Evolutionary conservation across 2,888 invertebrate genomes (phyloP).

Genomic region (Ormyrus nitidulus): DNA sequence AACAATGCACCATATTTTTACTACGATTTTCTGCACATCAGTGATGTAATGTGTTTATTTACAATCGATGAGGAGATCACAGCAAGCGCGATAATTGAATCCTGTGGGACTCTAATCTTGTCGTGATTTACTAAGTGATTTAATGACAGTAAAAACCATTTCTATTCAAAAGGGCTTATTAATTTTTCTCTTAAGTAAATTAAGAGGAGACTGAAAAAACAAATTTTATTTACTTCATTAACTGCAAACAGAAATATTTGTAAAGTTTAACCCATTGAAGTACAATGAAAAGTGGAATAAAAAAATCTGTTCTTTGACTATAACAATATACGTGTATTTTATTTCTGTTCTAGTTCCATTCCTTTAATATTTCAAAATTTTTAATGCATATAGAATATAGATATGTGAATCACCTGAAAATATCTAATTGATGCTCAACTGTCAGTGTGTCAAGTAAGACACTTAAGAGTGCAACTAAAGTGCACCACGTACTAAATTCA

Average conservation of each 20-base stretch:
- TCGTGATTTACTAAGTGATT: conserved; percentile 57
- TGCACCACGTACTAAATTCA: conserved; percentile 46
- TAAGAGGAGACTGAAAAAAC: conserved; percentile 45
- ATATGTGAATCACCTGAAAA: conserved; percentile 35
- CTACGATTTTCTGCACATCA: conserved; percentile 44
- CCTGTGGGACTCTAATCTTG: conserved; percentile 64
- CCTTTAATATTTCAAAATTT: conserved; percentile 29
- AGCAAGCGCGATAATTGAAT: conserved; percentile 58
- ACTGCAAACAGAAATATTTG: conserved; percentile 43
- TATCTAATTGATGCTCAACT: conserved; percentile 27
- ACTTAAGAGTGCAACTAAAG: conserved; percentile 38
- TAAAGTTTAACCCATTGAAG: conserved; percentile 51
- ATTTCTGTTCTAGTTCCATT: conserved; percentile 12
- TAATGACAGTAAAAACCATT: conserved; percentile 35
- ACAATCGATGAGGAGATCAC: conserved; percentile 46
- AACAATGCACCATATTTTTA: conserved; percentile 46
- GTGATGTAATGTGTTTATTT: conserved; percentile 48
- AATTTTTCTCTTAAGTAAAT: conserved; percentile 32
- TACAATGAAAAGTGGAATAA: conserved; percentile 54
- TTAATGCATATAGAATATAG: conserved; percentile 7
- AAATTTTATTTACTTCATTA: conserved; percentile 38
- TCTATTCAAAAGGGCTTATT: conserved; percentile 19
- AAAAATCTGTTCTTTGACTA: conserved; percentile 54
- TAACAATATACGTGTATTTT: conserved; percentile 21
- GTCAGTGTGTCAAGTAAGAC: conserved; percentile 13